Evolutionary conservation across 2,113 vertebrate species (phyloP).

Genomic region (Oreochromis spilurus): DNA sequence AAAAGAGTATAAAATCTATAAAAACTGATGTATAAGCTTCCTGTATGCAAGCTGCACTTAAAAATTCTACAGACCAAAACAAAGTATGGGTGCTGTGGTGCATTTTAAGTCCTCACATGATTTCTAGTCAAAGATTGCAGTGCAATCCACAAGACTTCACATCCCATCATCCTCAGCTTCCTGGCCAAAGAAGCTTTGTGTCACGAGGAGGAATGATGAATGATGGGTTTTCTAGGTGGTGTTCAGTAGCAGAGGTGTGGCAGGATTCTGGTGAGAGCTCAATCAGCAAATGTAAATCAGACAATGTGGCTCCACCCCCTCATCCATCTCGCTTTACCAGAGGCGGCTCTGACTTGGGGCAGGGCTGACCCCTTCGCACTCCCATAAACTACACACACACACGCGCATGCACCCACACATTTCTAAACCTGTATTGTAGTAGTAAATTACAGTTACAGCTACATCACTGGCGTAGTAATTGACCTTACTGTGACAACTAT

Average conservation of each 20-base stretch:
- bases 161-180: constrained; percentile 31
- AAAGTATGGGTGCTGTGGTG: background rate
- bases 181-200: background rate
- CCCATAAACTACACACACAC: constrained; percentile 7
- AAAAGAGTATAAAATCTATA: background rate
- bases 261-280: constrained; percentile 46
- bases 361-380: constrained; percentile 37
- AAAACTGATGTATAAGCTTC: background rate
- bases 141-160: constrained; percentile 12
- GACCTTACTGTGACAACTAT: constrained; percentile 11
- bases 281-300: constrained; percentile 67
- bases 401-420: background rate
- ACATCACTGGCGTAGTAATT: constrained; percentile 3
- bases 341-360: constrained; percentile 6
- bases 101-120: background rate
- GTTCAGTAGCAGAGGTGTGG: constrained; percentile 30
- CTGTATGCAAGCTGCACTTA: background rate
- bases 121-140: background rate
- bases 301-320: constrained; percentile 41
- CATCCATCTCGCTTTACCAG: constrained; percentile 55
- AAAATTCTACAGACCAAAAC: background rate
- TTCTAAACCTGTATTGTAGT: background rate
- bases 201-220: background rate
- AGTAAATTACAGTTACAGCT: constrained; percentile 18
- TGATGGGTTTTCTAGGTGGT: constrained; percentile 23